Base-by-base conservation (phyloP, 2,113 vertebrate species). In the Acrocephalus arundinaceus region DNA sequence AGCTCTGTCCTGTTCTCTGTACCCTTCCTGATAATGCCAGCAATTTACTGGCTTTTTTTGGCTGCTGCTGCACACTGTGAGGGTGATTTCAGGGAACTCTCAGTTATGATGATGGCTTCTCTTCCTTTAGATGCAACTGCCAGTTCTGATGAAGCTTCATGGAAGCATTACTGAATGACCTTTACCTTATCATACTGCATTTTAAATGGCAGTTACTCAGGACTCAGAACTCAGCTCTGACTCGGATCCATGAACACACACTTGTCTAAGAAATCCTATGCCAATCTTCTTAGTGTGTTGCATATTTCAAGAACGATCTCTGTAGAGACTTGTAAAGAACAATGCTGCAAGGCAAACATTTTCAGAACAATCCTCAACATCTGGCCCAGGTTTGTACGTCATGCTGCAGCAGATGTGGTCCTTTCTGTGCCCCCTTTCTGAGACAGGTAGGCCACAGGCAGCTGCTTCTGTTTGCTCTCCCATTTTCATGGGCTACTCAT, bases 401-500 rank as follows among this genome's bases (percentile, higher is more conserved):
- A 14, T 16, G 12, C 22, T 51, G 27, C 19, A 76, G 68, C 24
- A 97, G 37, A 70, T 75, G 55, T 4, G n/a, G 24, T 76, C 51
- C 58, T 21, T 82, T 72, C 54, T 54, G 33, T 7, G 35, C 18
- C 43, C 18, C 20, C n/a, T 28, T 14, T 25, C 49, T 3, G 9
- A 14, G 73, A 86, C 89, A 80, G 49, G 72, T 82, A 57, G 63
- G 39, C 25, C 43, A 76, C 46, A 62, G 55, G 33, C 94, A 91
- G 94, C 71, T 93, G 90, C 78, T 96, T 85, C 88, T 76, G 58
- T 87, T 82, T 79, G 65, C 81, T 87, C 75, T 95, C 83, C 81
- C 95, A 67, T 90, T 90, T 96, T 93, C 93, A 96, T 8, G 13
- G 87, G 85, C 71, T 85, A 37, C 90, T 85, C 70, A 85, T 82